Evolutionary conservation across 2,113 vertebrate species (phyloP), one percentile per base, ranked within the genome.

Genomic region (Spermophilus dauricus): DNA sequence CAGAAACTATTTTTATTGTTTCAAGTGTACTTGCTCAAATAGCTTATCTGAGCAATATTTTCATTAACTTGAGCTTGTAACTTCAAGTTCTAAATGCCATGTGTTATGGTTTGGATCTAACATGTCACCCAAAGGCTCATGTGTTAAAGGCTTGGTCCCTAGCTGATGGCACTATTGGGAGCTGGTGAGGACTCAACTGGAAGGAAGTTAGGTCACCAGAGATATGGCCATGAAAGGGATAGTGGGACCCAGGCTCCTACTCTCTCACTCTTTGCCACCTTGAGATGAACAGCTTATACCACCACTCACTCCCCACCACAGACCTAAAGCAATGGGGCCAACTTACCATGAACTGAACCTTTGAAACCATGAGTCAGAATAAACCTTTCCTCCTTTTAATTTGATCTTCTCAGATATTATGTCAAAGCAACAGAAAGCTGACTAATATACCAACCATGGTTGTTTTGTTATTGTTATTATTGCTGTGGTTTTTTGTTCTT

Each of bases 61-160:
- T 94, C 20, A 61, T 92, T 86, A 86, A 69, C 16, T 8, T 85
- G 58, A 73, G 80, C 32, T 45, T 89, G 76, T n/a, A 65, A 75
- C 32, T 86, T 94, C 34, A 86, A 83, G 34, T 76, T 87, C 22
- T 82, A 90, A 97, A 90, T 78, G 65, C 20, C 85, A 78, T 51
- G 6, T 81, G 10, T 82, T 26, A 26, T 82, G 28, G 53, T 82
- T 58, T 82, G 53, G 53, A 26, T 61, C 77, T 80, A 56, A 51
- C 53, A 51, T 6, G 9, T 78, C 56, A 56, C 56, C 56, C 56
- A 56, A 56, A 56, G 17, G 56, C 18, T 56, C 56, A 56, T 56
- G 17, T 56, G 18, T 56, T 56, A 56, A 56, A 56, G 56, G 17
- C 56, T 56, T 56, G 17, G 56, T 56, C 56, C 53, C 56, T 56